phyloP scores from a whole-genome alignment of 2,797 vertebrate species.

The Phalanger gymnotis region DNA sequence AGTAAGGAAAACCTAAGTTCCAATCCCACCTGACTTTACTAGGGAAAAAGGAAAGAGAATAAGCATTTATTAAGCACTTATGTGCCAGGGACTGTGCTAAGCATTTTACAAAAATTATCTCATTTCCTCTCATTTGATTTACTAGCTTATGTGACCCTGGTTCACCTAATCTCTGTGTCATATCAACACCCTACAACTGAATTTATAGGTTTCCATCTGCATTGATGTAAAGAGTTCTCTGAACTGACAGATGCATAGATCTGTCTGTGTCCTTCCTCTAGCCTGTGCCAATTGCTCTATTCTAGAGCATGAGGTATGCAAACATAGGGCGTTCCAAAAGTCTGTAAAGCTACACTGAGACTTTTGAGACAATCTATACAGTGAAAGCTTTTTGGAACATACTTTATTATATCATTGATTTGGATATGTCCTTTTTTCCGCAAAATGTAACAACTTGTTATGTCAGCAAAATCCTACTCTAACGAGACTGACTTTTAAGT shows the following conservation, averaged over 20 bases:
- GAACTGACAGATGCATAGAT: neutral
- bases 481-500: conserved; percentile 18
- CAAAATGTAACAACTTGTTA: conserved; percentile 7
- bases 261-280: conserved; percentile 1
- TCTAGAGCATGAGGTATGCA: conserved; percentile 37
- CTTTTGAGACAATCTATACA: neutral
- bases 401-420: neutral
- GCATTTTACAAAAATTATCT: neutral
- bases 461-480: neutral
- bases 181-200: neutral
- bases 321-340: neutral
- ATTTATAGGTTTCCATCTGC: neutral
- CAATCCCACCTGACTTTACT: neutral
- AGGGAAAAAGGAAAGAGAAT: neutral
- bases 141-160: neutral
- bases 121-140: neutral
- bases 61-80: neutral
- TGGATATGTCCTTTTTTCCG: neutral
- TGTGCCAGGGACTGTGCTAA: neutral
- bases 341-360: neutral
- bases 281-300: neutral
- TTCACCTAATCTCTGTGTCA: neutral
- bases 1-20: neutral
- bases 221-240: neutral
- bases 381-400: neutral